Percentiles rank a stretch among this genome's conserved stretches.
Conservation (phyloP, 2,797 vertebrate species). For the Bradypus variegatus region DNA sequence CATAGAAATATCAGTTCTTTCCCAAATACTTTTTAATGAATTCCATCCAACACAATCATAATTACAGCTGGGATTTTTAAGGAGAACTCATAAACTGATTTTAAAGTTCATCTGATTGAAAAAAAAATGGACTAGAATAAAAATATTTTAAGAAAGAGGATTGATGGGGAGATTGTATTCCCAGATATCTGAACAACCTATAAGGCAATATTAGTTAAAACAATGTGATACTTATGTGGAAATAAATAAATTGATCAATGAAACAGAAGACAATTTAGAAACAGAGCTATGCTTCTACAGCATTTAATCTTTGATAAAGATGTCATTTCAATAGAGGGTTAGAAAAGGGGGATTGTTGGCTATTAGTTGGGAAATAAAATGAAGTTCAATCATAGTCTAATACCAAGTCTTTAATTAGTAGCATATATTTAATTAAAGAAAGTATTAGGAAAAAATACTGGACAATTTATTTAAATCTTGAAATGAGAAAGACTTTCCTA, state of each 20-base stretch:
- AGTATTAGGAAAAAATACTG: not conserved
- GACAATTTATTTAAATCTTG: not conserved
- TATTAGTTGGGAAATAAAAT: not conserved
- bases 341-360: not conserved
- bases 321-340: not conserved
- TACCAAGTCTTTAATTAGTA: not conserved
- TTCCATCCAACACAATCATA: not conserved
- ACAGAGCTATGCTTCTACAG: not conserved
- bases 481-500: not conserved
- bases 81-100: not conserved
- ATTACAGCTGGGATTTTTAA: not conserved
- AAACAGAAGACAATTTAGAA: conserved; percentile 5
- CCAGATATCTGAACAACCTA: not conserved
- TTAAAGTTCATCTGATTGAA: not conserved
- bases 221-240: not conserved
- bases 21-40: not conserved
- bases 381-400: not conserved
- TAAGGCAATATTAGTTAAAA: not conserved
- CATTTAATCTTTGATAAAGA: not conserved
- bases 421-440: not conserved
- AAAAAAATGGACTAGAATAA: not conserved
- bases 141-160: conserved; percentile 1
- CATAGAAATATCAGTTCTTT: not conserved
- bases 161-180: not conserved
- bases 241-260: not conserved